These are phyloP conservation scores for Athene noctua DNA, from an alignment of 2,113 vertebrate genomes.

Conservation along the genomic window DNA sequence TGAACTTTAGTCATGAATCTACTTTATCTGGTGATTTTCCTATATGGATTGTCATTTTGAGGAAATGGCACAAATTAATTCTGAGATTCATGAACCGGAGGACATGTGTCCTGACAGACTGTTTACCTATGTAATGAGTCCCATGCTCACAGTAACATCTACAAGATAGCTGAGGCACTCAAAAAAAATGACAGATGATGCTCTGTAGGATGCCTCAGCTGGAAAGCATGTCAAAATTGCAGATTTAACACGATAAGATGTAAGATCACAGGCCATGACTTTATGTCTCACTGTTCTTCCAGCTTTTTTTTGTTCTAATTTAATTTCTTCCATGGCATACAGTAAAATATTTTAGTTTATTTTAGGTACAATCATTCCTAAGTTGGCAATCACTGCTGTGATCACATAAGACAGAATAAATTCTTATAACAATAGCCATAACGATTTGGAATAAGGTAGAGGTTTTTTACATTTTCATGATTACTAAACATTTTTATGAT, in stretches of 20 bases:
- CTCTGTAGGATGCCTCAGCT: background rate
- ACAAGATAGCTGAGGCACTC: background rate
- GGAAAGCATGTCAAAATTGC: background rate
- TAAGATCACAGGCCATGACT: constrained; percentile 2
- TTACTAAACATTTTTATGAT: constrained; percentile 3
- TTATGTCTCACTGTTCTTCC: background rate
- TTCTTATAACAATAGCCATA: background rate
- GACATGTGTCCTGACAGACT: background rate
- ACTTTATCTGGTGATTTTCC: background rate
- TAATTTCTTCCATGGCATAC: background rate
- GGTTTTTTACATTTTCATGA: background rate
- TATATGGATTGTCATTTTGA: background rate
- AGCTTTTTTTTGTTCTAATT: background rate
- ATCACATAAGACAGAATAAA: background rate
- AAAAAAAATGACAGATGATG: background rate
- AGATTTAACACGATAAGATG: background rate
- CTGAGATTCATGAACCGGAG: background rate
- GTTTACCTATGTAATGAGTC: background rate
- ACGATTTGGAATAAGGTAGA: background rate
- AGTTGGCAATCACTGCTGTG: background rate
- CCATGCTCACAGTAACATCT: background rate
- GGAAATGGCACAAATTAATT: background rate
- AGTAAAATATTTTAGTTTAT: background rate
- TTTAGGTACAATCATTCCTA: background rate
- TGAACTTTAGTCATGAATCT: background rate